These are phyloP conservation scores for Leptodactylus fallax DNA, from an alignment of 2,797 vertebrate genomes.

Conservation along the genomic window DNA sequence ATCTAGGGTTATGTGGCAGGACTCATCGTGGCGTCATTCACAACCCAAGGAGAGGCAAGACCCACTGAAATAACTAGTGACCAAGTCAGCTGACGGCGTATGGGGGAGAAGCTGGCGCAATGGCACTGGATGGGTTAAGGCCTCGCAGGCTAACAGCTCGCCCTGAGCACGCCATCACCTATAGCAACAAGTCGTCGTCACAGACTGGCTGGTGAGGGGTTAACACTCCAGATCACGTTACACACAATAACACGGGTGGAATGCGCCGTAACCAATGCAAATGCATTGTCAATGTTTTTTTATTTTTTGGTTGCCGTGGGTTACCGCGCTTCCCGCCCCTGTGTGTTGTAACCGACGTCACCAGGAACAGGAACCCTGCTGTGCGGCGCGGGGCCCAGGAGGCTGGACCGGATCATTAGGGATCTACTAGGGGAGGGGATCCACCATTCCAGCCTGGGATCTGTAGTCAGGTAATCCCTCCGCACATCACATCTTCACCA, in stretches of 20 bases:
- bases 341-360: too few species aligned
- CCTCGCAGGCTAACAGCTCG: not conserved
- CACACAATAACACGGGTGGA: not conserved
- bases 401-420: not conserved
- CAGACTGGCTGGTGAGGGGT: not conserved
- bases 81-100: too few species aligned
- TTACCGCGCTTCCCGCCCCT: not conserved
- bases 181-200: too few species aligned
- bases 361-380: too few species aligned
- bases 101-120: too few species aligned
- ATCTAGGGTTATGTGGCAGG: too few species aligned
- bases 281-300: slow-evolving; percentile 3
- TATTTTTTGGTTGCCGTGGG: not conserved
- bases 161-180: not conserved
- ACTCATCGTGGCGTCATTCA: too few species aligned
- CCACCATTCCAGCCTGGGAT: not conserved
- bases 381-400: too few species aligned
- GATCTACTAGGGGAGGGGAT: not conserved
- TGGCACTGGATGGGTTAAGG: slow-evolving; percentile 3
- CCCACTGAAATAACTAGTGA: too few species aligned
- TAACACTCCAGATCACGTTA: not conserved
- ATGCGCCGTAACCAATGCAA: not conserved
- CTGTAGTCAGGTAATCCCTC: not conserved
- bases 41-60: too few species aligned
- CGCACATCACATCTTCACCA: slow-evolving; percentile 77